Percentiles rank a stretch among this genome's conserved stretches.
Evolutionary conservation across 2,113 vertebrate genomes (phyloP).

Genomic region (Perccottus glenii): DNA sequence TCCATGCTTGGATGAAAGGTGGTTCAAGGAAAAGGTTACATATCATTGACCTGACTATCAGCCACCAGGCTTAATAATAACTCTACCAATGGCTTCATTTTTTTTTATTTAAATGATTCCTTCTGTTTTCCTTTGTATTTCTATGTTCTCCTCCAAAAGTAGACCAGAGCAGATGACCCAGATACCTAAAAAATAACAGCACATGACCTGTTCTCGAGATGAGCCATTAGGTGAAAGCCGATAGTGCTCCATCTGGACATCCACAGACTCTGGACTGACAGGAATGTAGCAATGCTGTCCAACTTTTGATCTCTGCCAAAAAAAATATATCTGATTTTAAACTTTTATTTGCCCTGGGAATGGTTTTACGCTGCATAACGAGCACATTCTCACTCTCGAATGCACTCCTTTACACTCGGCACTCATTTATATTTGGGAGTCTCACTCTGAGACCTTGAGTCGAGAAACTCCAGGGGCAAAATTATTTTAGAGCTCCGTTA

Average conservation of each 20-base stretch:
- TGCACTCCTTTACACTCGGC: constrained; percentile 10
- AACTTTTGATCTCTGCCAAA: constrained; percentile 13
- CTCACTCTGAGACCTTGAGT: constrained; percentile 5
- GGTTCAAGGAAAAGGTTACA: too few species aligned
- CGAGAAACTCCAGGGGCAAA: constrained; percentile 9
- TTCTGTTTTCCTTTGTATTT: not conserved
- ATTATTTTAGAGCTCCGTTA: constrained; percentile 3
- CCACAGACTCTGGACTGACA: constrained; percentile 3
- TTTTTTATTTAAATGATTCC: not conserved
- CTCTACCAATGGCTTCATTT: too few species aligned
- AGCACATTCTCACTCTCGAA: constrained; percentile 8
- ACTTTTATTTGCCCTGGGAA: constrained; percentile 39
- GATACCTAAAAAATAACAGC: constrained; percentile 32
- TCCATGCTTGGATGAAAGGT: too few species aligned
- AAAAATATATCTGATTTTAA: constrained; percentile 24
- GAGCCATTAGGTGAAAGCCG: constrained; percentile 62
- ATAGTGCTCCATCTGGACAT: constrained; percentile 63
- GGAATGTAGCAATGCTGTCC: constrained; percentile 47
- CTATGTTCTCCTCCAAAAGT: not conserved
- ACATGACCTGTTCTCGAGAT: constrained; percentile 35
- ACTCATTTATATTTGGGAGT: constrained; percentile 6
- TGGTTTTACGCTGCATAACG: constrained; percentile 1
- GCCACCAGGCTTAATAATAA: too few species aligned
- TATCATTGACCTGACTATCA: too few species aligned
- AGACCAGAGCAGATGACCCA: constrained; percentile 32